Evolutionary conservation across 1,140 invertebrate genomes (phyloP).

Genomic region (Tetragnatha versicolor): DNA sequence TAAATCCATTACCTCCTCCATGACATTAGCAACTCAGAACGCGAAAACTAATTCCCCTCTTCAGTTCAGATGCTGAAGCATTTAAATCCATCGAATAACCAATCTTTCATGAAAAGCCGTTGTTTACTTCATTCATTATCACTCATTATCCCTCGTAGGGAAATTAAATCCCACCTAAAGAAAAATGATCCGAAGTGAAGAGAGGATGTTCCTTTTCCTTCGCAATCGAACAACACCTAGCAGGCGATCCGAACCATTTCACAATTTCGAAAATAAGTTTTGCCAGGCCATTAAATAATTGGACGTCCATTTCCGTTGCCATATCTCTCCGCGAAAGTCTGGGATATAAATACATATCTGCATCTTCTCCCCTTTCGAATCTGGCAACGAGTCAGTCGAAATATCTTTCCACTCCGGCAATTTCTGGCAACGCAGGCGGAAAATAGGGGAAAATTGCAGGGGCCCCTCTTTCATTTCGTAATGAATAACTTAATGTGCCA

Average conservation of each 20-base stretch:
- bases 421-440: background rate
- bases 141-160: too few relatives aligned
- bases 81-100: too few relatives aligned
- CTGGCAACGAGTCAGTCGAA: background rate
- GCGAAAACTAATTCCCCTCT: too few relatives aligned
- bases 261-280: slow-evolving; percentile 22
- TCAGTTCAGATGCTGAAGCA: too few relatives aligned
- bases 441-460: slow-evolving; percentile 8
- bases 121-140: too few relatives aligned
- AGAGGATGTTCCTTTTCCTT: too few relatives aligned
- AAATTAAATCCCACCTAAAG: too few relatives aligned
- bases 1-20: too few relatives aligned
- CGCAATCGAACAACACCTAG: too few relatives aligned
- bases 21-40: too few relatives aligned
- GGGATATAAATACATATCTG: slow-evolving; percentile 33
- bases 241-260: slow-evolving; percentile 12
- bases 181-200: too few relatives aligned
- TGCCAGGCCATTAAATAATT: slow-evolving; percentile 30
- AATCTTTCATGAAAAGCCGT: too few relatives aligned
- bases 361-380: slow-evolving; percentile 1
- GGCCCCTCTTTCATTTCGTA: background rate
- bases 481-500: slow-evolving; percentile 31
- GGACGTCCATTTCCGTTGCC: slow-evolving; percentile 15
- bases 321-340: background rate
- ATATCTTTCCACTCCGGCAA: background rate